Evolutionary conservation across 1,140 invertebrate species (phyloP), one percentile per base, ranked within the genome.

Genomic region (Anoplolepis gracilipes): DNA sequence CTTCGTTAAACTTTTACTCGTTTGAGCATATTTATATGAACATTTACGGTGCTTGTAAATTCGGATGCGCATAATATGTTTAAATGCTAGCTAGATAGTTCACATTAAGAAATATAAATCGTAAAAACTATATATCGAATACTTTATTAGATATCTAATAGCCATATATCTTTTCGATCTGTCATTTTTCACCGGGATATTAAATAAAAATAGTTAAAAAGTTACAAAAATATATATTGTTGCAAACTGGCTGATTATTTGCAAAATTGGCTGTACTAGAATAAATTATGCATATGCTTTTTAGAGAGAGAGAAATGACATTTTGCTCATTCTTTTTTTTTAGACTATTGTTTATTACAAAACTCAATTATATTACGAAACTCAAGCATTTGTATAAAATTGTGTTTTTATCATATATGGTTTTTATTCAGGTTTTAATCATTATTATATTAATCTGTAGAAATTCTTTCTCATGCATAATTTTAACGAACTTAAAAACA

Each of bases 11-110:
- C 4, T n/a, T 65, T 10, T 33, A 10, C 28, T n/a, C 13, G 25
- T 13, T 69, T 5, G 16, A 70, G 13, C 33, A 59, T 81, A n/a
- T 81, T 72, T 42, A 81, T 7, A 25, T n/a, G n/a, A n/a, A n/a
- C 30, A 69, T 33, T 19, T n/a, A n/a, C n/a, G n/a, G 13, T 33
- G 2, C 39, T 25, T 16, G 19, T 36, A 76, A 36, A 64, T 53
- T 79, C 46, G 13, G 13, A 13, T 30, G 25, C 6, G 25, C 25
- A 22, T 2, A 36, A 76, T 19, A 46, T 76, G 16, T n/a, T 77
- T 62, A 42, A 19, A 46, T 3, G 11, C 16, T 39, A 39, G 33
- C n/a, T n/a, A n/a, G n/a, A n/a, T n/a, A n/a, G n/a, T n/a, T n/a
- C n/a, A n/a, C n/a, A n/a, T n/a, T n/a, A n/a, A n/a, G n/a, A n/a